Conservation (phyloP, 2,113 vertebrate genomes). For the Shinisaurus crocodilurus region DNA sequence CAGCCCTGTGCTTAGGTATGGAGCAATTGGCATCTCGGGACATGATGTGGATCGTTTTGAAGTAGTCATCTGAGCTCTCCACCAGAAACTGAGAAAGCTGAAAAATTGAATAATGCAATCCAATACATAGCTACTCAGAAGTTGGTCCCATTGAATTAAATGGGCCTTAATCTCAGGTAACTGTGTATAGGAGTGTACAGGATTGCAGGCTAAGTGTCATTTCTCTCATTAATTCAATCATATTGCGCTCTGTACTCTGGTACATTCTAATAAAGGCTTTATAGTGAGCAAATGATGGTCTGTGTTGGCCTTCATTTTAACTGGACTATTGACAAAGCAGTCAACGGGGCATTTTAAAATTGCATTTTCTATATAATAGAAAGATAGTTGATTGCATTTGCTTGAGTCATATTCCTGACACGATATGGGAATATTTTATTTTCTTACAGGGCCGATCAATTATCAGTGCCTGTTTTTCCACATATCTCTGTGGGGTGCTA, state of each 20-base stretch:
- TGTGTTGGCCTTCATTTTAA: not conserved
- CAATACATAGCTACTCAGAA: not conserved
- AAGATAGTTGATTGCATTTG: not conserved
- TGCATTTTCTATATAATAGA: not conserved
- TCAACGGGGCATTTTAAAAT: not conserved
- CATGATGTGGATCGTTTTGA: not conserved
- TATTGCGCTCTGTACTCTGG: not conserved
- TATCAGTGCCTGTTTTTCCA: not conserved
- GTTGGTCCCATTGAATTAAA: not conserved
- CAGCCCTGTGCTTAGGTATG: not conserved
- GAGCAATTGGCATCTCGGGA: not conserved
- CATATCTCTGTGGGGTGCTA: not conserved
- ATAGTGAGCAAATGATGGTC: not conserved
- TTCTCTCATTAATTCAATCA: not conserved
- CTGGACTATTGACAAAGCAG: not conserved
- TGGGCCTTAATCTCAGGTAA: not conserved
- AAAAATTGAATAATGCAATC: too few species aligned
- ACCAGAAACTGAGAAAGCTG: not conserved
- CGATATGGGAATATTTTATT: not conserved
- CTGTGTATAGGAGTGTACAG: not conserved
- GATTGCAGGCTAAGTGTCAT: not conserved
- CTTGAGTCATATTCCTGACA: not conserved
- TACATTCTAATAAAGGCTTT: not conserved
- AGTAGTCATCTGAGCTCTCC: not conserved
- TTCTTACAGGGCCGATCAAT: not conserved